Evolutionary conservation across 2,888 invertebrate species (phyloP).

Genomic region (Geotrupes spiniger): DNA sequence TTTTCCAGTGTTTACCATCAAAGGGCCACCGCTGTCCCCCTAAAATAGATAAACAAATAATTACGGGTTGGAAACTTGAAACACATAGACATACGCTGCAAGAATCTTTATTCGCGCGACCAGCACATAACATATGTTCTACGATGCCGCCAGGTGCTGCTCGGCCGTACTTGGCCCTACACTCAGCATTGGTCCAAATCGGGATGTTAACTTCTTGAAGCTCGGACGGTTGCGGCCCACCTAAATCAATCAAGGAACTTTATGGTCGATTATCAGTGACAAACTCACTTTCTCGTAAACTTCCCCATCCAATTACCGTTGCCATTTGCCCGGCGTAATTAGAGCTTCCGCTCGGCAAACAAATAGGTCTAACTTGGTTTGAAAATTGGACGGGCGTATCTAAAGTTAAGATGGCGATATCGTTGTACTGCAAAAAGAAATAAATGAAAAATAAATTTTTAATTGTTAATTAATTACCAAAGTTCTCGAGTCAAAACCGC

Average conservation of each 20-base stretch:
- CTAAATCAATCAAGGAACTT: conserved; percentile 45
- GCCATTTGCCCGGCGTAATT: conserved; percentile 69
- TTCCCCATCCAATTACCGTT: conserved; percentile 89
- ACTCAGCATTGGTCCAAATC: conserved; percentile 77
- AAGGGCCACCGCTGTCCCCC: conserved; percentile 88
- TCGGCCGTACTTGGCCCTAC: conserved; percentile 74
- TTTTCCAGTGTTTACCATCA: conserved; percentile 73
- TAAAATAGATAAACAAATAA: conserved; percentile 44
- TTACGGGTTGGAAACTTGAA: not conserved
- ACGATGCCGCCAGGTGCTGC: conserved; percentile 90
- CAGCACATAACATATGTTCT: conserved; percentile 85
- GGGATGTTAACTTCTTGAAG: conserved; percentile 82
- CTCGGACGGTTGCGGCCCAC: conserved; percentile 77
- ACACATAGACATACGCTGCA: conserved; percentile 71
- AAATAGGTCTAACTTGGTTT: conserved; percentile 72
- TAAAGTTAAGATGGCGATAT: conserved; percentile 76
- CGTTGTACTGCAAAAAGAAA: conserved; percentile 66
- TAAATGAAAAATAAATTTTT: not conserved
- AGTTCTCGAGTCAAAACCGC: conserved; percentile 79
- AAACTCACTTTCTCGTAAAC: conserved; percentile 69
- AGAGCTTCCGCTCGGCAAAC: conserved; percentile 61
- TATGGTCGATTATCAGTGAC: not conserved
- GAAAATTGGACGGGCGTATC: conserved; percentile 73
- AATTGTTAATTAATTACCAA: conserved; percentile 56
- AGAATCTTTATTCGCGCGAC: conserved; percentile 79